These are phyloP conservation scores for Lindbergichthys nudifrons DNA, from an alignment of 2,797 vertebrate species.

Conservation along the genomic window DNA sequence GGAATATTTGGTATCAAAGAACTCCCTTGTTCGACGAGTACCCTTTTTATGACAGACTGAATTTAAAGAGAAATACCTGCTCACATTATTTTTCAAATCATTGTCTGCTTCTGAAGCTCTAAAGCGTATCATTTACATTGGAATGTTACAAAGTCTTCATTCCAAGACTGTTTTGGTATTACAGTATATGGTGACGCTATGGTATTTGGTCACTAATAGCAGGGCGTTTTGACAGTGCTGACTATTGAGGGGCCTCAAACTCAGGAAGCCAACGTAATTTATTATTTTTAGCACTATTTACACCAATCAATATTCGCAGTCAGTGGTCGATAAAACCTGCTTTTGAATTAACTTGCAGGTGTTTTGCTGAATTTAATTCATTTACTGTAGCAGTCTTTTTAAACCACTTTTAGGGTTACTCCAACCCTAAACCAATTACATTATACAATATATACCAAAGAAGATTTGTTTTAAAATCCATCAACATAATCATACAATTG, in stretches of 20 bases:
- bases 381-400: neutral
- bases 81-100: neutral
- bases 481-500: neutral
- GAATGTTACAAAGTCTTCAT: neutral
- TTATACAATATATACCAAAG: neutral
- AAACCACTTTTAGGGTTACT: neutral
- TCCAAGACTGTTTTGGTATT: neutral
- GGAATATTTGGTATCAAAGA: conserved; percentile 25
- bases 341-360: neutral
- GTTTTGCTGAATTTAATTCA: neutral
- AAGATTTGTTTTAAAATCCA: neutral
- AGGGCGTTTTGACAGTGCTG: neutral
- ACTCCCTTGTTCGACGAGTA: conserved; percentile 20
- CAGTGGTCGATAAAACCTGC: neutral
- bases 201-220: neutral
- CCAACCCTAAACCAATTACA: too few relatives aligned
- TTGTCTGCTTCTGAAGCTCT: neutral
- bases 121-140: neutral
- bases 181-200: neutral
- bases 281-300: neutral
- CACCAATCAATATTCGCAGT: too few relatives aligned
- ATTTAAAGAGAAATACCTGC: neutral
- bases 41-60: neutral
- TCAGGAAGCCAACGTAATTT: neutral
- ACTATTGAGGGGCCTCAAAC: neutral